These are phyloP conservation scores for Calephelis perditalis DNA, from an alignment of 2,888 invertebrate genomes.

Conservation along the genomic window DNA sequence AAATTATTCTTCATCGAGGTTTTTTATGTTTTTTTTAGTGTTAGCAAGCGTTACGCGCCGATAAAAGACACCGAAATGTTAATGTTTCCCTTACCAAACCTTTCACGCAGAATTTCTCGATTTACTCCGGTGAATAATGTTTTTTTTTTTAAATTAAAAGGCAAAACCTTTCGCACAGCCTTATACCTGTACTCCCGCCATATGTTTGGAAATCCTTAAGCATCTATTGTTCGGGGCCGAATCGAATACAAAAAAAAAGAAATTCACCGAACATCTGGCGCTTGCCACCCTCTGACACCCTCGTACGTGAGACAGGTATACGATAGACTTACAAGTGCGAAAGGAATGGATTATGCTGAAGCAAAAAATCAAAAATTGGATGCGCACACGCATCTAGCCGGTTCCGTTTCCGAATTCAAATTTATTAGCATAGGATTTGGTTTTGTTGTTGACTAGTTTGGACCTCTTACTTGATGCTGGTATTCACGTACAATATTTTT, in stretches of 20 bases:
- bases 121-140: conserved; percentile 9
- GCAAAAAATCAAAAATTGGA: conserved; percentile 42
- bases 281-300: conserved; percentile 48
- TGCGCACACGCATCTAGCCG: conserved; percentile 44
- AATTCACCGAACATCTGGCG: conserved; percentile 53
- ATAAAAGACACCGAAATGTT: background rate
- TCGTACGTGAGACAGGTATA: conserved; percentile 38
- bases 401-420: conserved; percentile 53
- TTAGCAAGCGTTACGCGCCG: no score
- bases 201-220: conserved; percentile 39
- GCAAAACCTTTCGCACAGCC: conserved; percentile 19
- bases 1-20: no score
- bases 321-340: conserved; percentile 18
- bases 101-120: conserved; percentile 1
- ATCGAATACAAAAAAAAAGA: conserved; percentile 42
- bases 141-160: conserved; percentile 19
- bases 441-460: conserved; percentile 1
- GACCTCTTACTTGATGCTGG: no score
- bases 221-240: conserved; percentile 49
- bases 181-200: conserved; percentile 43
- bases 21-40: no score
- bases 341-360: conserved; percentile 28
- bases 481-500: no score
- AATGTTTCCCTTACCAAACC: conserved; percentile 1
- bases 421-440: conserved; percentile 30